Evolutionary conservation across 2,113 vertebrate species (phyloP), one percentile per base, ranked within the genome.

Genomic region (Sphyrna mokarran): DNA sequence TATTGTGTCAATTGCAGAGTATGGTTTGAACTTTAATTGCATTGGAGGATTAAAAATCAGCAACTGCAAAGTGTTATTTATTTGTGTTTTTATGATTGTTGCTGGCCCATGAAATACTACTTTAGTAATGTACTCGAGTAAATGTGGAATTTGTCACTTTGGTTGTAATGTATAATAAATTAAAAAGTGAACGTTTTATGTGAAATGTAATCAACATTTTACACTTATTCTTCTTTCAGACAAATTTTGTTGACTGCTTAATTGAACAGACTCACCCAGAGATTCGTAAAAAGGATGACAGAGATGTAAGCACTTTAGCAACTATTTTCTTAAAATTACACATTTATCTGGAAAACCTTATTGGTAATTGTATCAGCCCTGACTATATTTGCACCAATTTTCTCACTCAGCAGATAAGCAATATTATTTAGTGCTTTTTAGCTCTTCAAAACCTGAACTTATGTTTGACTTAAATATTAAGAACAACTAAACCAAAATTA

Each of bases 201-300:
- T 90, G 54, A 29, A 29, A 3, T 61, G 54, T 90, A 33, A 90
- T 14, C 29, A 33, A 43, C 66, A 72, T 29, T 48, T 72, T 76
- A 48, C 16, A 66, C 18, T 63, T n/a, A 72, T 29, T 18, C n/a
- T 1, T 72, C 95, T 96, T 97, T 96, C 96, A 99, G 99, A 99
- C 99, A 0, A 99, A 99, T 96, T 99, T 99, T 96, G 99, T 99
- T 68, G 99, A 99, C 97, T 99, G 99, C 97, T 97, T 99, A 96
- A 99, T 99, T 95, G 99, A 99, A 76, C 99, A 99, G 97, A 99
- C 99, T 0, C 99, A 99, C 96, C 99, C 99, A 0, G 99, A 99
- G 95, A 99, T 99, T 97, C 98, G 99, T 93, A 99, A 99, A 95
- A 98, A 98, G 96, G 98, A 99, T 0, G 99, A 99, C 96, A 97